Evolutionary conservation across 2,797 vertebrate genomes (phyloP).

Genomic region (Sebastes aleutianus): DNA sequence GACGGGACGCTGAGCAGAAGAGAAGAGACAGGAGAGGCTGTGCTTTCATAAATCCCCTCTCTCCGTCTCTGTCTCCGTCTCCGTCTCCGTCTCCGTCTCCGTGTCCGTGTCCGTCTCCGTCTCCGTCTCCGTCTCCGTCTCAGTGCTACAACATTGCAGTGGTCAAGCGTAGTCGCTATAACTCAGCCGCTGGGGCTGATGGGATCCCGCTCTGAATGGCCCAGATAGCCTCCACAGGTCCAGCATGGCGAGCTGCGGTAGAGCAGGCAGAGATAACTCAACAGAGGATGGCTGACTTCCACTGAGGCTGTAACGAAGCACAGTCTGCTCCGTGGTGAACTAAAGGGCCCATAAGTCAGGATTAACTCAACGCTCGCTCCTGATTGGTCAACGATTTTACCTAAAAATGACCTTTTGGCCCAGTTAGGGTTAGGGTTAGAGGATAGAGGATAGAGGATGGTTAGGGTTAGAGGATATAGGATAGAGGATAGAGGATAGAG

Average conservation of each 20-base stretch:
- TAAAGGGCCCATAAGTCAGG: slow-evolving; percentile 27
- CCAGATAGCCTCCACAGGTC: slow-evolving; percentile 74
- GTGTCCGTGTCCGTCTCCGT: too few relatives aligned
- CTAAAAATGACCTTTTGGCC: background rate
- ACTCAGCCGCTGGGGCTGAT: slow-evolving; percentile 75
- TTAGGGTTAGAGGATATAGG: too few relatives aligned
- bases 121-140: slow-evolving; percentile 42
- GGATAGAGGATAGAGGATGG: too few relatives aligned
- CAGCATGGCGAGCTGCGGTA: slow-evolving; percentile 44
- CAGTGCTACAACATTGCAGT: slow-evolving; percentile 72
- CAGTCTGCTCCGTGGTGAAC: slow-evolving; percentile 8
- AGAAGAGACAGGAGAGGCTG: slow-evolving; percentile 52
- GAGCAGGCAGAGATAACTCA: slow-evolving; percentile 67
- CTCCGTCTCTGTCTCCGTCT: too few relatives aligned
- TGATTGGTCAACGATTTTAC: background rate
- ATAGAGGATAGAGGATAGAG: too few relatives aligned
- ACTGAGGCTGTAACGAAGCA: slow-evolving; percentile 42
- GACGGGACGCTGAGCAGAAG: slow-evolving; percentile 30
- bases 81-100: too few relatives aligned
- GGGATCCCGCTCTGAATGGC: slow-evolving; percentile 73
- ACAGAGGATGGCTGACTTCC: slow-evolving; percentile 20
- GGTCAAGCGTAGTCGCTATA: slow-evolving; percentile 67
- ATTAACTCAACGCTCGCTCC: background rate
- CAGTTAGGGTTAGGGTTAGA: too few relatives aligned
- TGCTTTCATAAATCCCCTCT: slow-evolving; percentile 70